phyloP scores from a whole-genome alignment of 2,888 invertebrate genomes.

The Leptopilina myrica region DNA sequence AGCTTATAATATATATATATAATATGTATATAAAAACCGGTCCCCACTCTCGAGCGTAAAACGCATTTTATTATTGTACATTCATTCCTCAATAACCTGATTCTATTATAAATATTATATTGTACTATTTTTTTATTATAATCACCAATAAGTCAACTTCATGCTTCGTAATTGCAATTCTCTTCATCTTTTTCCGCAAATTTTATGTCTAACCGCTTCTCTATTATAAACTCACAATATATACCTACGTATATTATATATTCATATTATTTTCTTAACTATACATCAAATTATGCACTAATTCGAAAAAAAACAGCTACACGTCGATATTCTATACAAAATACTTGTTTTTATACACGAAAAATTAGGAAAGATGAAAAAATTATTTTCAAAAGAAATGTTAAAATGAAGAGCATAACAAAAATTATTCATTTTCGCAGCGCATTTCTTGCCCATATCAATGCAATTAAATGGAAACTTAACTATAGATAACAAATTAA shows the following conservation, averaged over 20 bases:
- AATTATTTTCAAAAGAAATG: no score
- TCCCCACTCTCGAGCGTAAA: constrained; percentile 6
- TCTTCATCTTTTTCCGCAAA: constrained; percentile 29
- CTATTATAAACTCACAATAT: background rate
- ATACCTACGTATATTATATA: background rate
- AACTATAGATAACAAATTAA: no score
- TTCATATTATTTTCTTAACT: background rate
- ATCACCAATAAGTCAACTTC: constrained; percentile 3
- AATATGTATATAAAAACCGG: background rate
- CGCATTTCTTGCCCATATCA: no score
- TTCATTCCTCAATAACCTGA: background rate
- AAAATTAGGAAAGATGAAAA: no score
- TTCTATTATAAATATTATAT: constrained; percentile 15
- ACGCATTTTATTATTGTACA: constrained; percentile 4
- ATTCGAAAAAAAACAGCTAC: no score
- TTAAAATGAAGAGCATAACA: no score
- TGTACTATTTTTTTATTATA: constrained; percentile 6
- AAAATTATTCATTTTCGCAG: no score
- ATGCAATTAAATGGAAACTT: no score
- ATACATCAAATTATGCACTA: no score
- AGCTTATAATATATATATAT: background rate
- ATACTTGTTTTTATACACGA: no score
- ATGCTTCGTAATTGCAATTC: constrained; percentile 18
- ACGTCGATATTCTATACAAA: no score
- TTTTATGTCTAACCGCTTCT: constrained; percentile 37